Evolutionary conservation across 2,797 vertebrate genomes (phyloP).

Genomic region (Alauda arvensis): DNA sequence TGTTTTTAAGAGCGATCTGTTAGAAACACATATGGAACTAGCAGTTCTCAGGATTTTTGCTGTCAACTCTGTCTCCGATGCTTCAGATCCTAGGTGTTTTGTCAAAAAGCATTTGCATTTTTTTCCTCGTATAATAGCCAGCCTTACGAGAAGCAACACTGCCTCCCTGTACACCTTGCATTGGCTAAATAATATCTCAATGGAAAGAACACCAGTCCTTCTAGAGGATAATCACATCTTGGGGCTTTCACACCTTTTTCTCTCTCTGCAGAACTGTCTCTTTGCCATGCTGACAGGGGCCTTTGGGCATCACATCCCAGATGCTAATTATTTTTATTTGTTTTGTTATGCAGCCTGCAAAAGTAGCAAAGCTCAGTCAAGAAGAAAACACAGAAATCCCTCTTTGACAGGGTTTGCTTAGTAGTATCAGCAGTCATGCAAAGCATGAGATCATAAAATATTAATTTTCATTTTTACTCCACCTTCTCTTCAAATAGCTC

Average conservation of each 20-base stretch:
- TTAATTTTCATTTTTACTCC: constrained; percentile 38
- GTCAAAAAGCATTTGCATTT: background rate
- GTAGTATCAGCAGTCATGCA: constrained; percentile 13
- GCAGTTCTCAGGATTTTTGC: background rate
- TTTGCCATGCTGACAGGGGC: background rate
- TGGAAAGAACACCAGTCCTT: background rate
- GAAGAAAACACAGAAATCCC: constrained; percentile 8
- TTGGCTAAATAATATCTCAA: background rate
- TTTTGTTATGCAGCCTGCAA: background rate
- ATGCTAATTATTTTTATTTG: background rate
- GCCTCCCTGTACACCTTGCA: background rate
- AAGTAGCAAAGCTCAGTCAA: background rate
- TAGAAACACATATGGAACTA: background rate
- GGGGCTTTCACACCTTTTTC: background rate
- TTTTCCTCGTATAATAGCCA: background rate
- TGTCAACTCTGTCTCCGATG: background rate
- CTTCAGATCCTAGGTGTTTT: background rate
- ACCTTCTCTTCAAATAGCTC: constrained; percentile 22
- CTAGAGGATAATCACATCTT: background rate
- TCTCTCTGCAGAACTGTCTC: background rate
- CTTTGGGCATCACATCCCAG: background rate
- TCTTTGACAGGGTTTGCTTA: background rate
- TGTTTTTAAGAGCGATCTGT: background rate
- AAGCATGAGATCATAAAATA: constrained; percentile 34
- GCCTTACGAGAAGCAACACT: background rate